Conservation (phyloP, 2,888 invertebrate species). For the Furcula furcula region DNA sequence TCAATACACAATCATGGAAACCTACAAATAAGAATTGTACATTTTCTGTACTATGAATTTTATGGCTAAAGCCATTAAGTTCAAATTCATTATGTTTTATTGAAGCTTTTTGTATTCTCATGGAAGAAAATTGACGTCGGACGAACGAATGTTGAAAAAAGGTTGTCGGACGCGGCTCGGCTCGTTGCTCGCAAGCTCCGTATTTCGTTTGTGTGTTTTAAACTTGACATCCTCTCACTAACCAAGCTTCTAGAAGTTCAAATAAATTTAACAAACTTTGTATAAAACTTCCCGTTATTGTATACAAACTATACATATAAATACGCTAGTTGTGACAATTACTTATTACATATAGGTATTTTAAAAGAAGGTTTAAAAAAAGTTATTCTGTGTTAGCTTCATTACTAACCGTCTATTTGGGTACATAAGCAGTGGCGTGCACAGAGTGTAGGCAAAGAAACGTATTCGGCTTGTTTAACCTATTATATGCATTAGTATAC, state of each 20-base stretch:
- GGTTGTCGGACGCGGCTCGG: conserved; percentile 16
- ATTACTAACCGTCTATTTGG: too few species aligned
- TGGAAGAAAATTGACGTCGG: conserved; percentile 64
- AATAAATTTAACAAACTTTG: too few species aligned
- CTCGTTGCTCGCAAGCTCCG: conserved; percentile 21
- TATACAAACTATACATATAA: too few species aligned
- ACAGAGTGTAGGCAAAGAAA: too few species aligned
- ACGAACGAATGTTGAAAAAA: conserved; percentile 35
- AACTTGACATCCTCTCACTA: conserved; percentile 10
- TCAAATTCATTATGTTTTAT: conserved; percentile 14
- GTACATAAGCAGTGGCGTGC: too few species aligned
- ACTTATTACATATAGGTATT: too few species aligned
- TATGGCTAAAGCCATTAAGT: conserved; percentile 12
- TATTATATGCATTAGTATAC: too few species aligned
- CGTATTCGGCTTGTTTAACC: too few species aligned
- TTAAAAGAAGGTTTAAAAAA: too few species aligned
- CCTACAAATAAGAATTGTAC: conserved; percentile 11
- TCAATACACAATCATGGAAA: conserved; percentile 28
- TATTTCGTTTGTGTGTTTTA: conserved; percentile 6
- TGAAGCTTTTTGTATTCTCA: conserved; percentile 55
- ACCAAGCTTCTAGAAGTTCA: neutral
- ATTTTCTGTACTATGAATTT: conserved; percentile 18
- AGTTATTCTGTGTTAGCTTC: too few species aligned
- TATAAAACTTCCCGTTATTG: too few species aligned
- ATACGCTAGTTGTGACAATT: too few species aligned